Conservation (phyloP, 2,888 invertebrate species). For the Polylopha cassiicola region DNA sequence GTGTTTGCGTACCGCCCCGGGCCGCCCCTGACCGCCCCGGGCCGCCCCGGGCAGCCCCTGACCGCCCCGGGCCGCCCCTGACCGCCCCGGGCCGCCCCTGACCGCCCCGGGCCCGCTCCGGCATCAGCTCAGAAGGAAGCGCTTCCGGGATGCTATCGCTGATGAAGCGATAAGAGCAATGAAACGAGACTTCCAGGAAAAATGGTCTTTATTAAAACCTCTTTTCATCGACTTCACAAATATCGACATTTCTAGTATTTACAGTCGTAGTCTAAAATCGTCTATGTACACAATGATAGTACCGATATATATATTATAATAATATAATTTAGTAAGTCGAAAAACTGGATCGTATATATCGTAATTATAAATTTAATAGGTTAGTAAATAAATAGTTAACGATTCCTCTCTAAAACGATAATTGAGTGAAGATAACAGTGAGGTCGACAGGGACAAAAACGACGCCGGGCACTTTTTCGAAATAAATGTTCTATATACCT, state of each 20-base stretch:
- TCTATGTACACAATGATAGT: conserved; percentile 34
- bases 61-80: too few species aligned
- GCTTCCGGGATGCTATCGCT: not conserved
- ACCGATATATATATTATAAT: conserved; percentile 25
- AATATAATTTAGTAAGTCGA: conserved; percentile 17
- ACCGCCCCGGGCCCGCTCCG: too few species aligned
- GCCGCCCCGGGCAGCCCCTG: too few species aligned
- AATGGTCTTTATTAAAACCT: conserved; percentile 68
- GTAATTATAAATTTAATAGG: conserved; percentile 1
- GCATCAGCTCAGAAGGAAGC: too few species aligned
- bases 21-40: too few species aligned
- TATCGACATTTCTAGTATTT: conserved; percentile 58
- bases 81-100: too few species aligned
- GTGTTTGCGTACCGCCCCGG: too few species aligned
- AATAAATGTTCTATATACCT: too few species aligned
- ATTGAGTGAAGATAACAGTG: conserved; percentile 12
- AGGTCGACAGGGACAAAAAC: too few species aligned
- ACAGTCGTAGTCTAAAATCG: conserved; percentile 39
- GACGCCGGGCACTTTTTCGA: too few species aligned
- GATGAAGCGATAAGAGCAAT: conserved; percentile 23
- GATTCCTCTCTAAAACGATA: conserved; percentile 9
- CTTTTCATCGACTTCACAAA: conserved; percentile 51
- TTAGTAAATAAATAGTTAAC: conserved; percentile 15
- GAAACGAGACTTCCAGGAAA: conserved; percentile 43
- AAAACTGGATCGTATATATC: conserved; percentile 20